Conservation (phyloP, 2,797 vertebrate species). For the Epinephelus awoara region DNA sequence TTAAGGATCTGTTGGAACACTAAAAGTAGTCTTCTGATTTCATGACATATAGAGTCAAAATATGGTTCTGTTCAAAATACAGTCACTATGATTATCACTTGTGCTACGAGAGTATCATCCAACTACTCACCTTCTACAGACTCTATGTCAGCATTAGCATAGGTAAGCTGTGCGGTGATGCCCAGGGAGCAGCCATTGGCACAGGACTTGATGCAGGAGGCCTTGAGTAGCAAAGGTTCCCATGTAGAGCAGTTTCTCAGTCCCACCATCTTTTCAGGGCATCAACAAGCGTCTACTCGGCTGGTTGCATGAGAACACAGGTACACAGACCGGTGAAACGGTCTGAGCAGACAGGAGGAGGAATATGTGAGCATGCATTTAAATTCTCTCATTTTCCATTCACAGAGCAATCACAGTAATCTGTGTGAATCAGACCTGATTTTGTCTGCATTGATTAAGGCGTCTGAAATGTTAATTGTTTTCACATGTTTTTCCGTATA, state of each 20-base stretch:
- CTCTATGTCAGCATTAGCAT: constrained; percentile 89
- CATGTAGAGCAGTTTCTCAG: constrained; percentile 91
- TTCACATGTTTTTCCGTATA: constrained; percentile 9
- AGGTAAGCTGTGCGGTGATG: constrained; percentile 91
- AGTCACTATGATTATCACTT: not conserved
- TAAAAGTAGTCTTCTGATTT: not conserved
- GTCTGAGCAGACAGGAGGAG: constrained; percentile 16
- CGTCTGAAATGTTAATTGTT: not conserved
- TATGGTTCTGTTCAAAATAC: not conserved
- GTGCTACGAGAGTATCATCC: not conserved
- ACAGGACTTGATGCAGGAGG: constrained; percentile 93
- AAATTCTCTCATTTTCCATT: constrained; percentile 64
- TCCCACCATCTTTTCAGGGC: constrained; percentile 90
- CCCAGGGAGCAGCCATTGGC: constrained; percentile 94
- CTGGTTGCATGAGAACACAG: constrained; percentile 35
- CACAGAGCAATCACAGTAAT: constrained; percentile 23
- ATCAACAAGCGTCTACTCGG: constrained; percentile 28
- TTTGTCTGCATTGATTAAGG: constrained; percentile 28
- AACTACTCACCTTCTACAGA: constrained; percentile 91
- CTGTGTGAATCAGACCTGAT: constrained; percentile 18
- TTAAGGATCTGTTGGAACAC: too few relatives aligned
- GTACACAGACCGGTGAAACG: constrained; percentile 25
- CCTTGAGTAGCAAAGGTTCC: constrained; percentile 93
- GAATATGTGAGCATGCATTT: constrained; percentile 66
- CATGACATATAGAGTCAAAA: not conserved